Base-by-base conservation (phyloP, 1,140 invertebrate species). In the Tetragnatha versicolor region DNA sequence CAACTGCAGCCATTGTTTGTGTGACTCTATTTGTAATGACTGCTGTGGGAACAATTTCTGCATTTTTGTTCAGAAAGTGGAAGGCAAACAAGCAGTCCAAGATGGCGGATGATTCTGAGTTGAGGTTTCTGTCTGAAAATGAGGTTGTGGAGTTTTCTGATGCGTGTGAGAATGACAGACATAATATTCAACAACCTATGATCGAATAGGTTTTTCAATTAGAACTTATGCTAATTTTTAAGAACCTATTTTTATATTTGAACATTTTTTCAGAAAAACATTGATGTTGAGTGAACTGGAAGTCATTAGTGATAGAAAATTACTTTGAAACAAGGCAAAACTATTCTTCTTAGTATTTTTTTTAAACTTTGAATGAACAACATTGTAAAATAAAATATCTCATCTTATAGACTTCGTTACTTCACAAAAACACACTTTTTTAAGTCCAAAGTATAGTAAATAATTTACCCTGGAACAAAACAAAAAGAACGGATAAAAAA, bases 21-120 rank as follows among this genome's bases (percentile, higher is more conserved):
- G 39, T 65, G 17, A 47, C 69, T 47, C 20, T 72, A 1, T 25
- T 66, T 20, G 35, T 61, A 22, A 22, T 61, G 17, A 35, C 69
- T 5, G 68, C 58, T 25, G 1, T 63, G 12, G 42, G 27, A n/a
- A 45, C 29, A 27, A 76, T 29, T 6, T 3, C 20, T 9, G 33
- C 25, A 20, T 80, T n/a, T 20, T 75, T 31, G 33, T 3, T 75
- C 5, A 35, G 60, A 10, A 42, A 33, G 25, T 39, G 39, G 39
- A 49, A 37, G n/a, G 22, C 27, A 6, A 45, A 31, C 27, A 69
- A 22, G 29, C 81, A 80, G 39, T 55, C 68, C 17, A 79, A 80
- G 53, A 25, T 80, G 22, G 29, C 72, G 20, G 81, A 82, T 58
- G 81, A 82, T 53, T 82, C 81, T 5, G 81, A 82, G 39, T 69